Evolutionary conservation across 2,888 invertebrate species (phyloP).

Genomic region (Tetranychus piercei): DNA sequence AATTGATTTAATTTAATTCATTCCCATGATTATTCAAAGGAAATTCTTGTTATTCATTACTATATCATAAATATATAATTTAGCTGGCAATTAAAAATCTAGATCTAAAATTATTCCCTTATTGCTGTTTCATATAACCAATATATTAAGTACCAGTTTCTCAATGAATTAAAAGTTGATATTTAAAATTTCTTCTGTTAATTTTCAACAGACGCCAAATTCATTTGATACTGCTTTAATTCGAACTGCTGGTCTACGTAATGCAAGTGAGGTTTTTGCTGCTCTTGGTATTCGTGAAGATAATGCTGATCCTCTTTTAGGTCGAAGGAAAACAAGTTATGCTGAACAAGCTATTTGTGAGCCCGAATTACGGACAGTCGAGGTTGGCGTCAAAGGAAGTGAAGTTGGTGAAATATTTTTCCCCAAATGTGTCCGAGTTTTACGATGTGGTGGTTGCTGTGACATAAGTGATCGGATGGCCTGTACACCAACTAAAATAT

Average conservation of each 20-base stretch:
- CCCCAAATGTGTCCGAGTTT: constrained; percentile 11
- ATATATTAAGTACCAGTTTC: not conserved
- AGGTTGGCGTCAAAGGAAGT: not conserved
- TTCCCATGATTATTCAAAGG: not conserved
- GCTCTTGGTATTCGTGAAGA: not conserved
- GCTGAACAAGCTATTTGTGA: constrained; percentile 11
- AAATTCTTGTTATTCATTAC: not conserved
- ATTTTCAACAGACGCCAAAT: not conserved
- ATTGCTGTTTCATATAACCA: not conserved
- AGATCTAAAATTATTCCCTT: too few relatives aligned
- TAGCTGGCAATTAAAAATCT: not conserved
- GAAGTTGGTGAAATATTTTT: not conserved
- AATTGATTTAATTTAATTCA: not conserved
- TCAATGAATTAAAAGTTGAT: not conserved
- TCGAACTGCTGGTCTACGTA: not conserved
- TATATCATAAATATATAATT: not conserved
- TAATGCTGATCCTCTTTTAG: not conserved
- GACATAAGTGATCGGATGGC: constrained; percentile 6
- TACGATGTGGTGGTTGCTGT: constrained; percentile 14
- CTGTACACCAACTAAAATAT: constrained; percentile 4
- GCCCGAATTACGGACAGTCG: constrained; percentile 10
- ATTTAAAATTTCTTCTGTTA: too few relatives aligned
- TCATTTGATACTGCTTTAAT: not conserved
- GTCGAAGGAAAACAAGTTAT: not conserved
- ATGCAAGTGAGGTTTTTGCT: not conserved